Conservation (phyloP, 2,113 vertebrate genomes). For the Macquaria australasica region DNA sequence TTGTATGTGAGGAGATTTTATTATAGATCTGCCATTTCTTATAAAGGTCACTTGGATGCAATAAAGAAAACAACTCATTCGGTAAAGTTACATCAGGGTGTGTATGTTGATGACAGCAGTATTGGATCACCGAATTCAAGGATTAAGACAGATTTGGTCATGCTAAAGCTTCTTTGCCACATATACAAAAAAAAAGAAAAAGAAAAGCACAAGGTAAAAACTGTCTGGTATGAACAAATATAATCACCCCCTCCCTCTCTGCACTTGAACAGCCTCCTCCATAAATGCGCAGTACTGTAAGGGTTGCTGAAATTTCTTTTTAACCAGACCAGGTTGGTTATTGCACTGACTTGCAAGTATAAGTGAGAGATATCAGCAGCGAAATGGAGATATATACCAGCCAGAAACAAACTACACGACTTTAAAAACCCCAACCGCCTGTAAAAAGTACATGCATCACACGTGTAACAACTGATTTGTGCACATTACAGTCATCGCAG, state of each 20-base stretch:
- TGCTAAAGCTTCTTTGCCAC: neutral
- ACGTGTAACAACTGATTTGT: neutral
- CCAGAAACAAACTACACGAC: neutral
- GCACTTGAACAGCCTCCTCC: slow-evolving; percentile 34
- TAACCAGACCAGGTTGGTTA: neutral
- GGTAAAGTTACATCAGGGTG: neutral
- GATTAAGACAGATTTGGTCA: neutral
- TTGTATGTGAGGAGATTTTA: slow-evolving; percentile 17
- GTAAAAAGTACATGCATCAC: neutral
- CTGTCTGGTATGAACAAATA: neutral
- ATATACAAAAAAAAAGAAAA: neutral
- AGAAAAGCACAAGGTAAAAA: neutral
- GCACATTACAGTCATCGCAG: neutral
- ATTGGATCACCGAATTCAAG: slow-evolving; percentile 14
- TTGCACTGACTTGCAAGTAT: neutral
- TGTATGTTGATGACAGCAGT: neutral
- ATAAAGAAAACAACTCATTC: neutral
- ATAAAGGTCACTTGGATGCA: slow-evolving; percentile 30
- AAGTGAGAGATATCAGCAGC: neutral
- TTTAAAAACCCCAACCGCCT: neutral
- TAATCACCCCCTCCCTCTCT: neutral
- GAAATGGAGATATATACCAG: neutral
- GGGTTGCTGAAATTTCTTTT: slow-evolving; percentile 34
- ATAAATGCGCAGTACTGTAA: slow-evolving; percentile 10
- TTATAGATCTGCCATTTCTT: neutral